Percentiles rank a stretch among this genome's conserved stretches.
These are phyloP conservation scores for Sebastes taczanowskii DNA, from an alignment of 2,797 vertebrate genomes.

Conservation along the genomic window DNA sequence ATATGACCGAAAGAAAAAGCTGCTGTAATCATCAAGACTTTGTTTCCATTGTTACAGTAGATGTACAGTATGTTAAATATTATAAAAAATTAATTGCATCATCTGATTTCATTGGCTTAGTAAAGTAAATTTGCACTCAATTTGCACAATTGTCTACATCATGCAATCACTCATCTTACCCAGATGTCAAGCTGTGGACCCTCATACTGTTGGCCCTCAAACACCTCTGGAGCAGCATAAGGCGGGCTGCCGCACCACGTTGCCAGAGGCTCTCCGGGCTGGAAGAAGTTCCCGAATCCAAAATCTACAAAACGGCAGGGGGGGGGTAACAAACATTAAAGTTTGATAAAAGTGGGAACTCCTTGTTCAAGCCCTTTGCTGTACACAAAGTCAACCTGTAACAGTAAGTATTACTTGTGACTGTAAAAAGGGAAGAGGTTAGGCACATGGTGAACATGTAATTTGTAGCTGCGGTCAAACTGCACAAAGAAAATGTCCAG, in stretches of 20 bases:
- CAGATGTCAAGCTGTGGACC: constrained; percentile 99
- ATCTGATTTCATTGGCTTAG: neutral
- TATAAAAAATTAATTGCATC: neutral
- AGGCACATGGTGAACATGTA: neutral
- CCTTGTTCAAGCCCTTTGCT: neutral
- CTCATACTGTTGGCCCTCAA: constrained; percentile 98
- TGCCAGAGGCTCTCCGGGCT: constrained; percentile 91
- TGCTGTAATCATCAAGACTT: neutral
- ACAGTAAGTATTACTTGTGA: neutral
- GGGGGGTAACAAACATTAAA: neutral
- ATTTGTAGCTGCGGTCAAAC: neutral
- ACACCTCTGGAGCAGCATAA: constrained; percentile 97
- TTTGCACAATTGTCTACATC: neutral
- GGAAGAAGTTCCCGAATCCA: constrained; percentile 99
- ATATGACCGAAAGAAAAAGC: constrained; percentile 20
- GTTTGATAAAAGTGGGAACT: neutral
- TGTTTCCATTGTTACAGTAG: neutral
- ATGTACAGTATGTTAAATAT: neutral
- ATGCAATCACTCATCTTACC: constrained; percentile 79
- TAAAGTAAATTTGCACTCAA: neutral
- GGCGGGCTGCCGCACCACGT: constrained; percentile 99
- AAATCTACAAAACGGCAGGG: constrained; percentile 85
- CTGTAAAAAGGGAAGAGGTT: neutral
- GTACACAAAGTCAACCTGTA: neutral
- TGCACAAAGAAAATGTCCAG: constrained; percentile 5